Percentiles rank a stretch among this genome's conserved stretches.
phyloP scores from a whole-genome alignment of 2,888 invertebrate genomes.

The Rhagonycha fulva region DNA sequence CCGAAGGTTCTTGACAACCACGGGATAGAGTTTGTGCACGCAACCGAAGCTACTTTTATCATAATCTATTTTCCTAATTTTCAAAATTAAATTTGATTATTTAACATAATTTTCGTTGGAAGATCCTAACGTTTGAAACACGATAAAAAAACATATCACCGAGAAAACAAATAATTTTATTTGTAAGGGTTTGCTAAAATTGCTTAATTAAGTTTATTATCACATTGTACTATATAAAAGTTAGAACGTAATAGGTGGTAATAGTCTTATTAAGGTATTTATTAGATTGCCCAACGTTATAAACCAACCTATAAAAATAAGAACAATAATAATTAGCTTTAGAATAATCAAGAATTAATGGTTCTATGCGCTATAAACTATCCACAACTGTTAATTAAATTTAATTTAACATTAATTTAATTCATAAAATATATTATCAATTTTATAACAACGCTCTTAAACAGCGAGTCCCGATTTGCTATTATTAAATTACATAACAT shows the following conservation, averaged over 20 bases:
- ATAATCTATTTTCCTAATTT: background rate
- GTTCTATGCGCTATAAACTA: background rate
- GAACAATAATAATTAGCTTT: background rate
- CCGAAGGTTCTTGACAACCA: slow-evolving; percentile 25
- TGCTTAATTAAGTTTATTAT: background rate
- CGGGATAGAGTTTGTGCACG: slow-evolving; percentile 24
- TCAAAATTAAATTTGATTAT: background rate
- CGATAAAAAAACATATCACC: background rate
- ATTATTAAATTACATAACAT: background rate
- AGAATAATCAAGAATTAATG: background rate
- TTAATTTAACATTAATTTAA: background rate
- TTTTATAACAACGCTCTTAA: background rate
- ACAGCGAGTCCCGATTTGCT: background rate
- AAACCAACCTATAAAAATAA: background rate
- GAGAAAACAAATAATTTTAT: background rate
- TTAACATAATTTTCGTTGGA: background rate
- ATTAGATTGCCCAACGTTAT: background rate
- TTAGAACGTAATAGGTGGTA: background rate
- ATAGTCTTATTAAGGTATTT: background rate
- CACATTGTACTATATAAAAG: background rate
- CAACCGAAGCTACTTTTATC: slow-evolving; percentile 4
- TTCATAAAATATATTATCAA: background rate
- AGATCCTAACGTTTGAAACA: background rate
- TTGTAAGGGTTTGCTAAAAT: background rate
- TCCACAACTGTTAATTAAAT: background rate